phyloP scores from a whole-genome alignment of 2,888 invertebrate genomes.

The Erebia ligea region DNA sequence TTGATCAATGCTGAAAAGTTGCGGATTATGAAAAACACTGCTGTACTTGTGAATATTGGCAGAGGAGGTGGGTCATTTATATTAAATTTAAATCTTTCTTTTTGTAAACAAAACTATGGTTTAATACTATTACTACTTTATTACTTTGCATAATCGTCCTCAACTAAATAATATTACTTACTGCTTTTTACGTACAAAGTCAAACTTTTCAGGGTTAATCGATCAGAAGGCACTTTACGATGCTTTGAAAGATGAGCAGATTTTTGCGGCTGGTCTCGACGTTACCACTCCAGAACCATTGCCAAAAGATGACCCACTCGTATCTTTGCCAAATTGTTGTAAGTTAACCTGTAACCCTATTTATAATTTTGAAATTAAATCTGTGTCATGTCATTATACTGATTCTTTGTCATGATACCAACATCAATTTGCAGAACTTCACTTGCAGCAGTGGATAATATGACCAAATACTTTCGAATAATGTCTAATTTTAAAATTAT shows the following conservation, averaged over 20 bases:
- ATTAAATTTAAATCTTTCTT: not conserved
- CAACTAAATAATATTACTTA: no score
- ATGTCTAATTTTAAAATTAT: not conserved
- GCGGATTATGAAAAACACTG: constrained; percentile 88
- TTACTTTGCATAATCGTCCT: no score
- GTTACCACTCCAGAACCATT: constrained; percentile 95
- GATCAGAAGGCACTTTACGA: constrained; percentile 90
- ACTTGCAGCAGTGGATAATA: not conserved
- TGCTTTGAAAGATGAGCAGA: constrained; percentile 88
- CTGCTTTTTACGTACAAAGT: not conserved
- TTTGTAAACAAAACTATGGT: no score
- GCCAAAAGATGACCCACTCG: constrained; percentile 88
- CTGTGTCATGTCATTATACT: not conserved
- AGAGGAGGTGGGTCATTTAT: constrained; percentile 82
- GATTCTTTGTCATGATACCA: not conserved
- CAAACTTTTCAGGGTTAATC: constrained; percentile 77
- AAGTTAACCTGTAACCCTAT: constrained; percentile 52
- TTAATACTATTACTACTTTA: no score
- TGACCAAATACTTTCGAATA: not conserved
- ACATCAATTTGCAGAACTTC: not conserved
- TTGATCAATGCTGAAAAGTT: constrained; percentile 88
- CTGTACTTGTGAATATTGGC: constrained; percentile 90
- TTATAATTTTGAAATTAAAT: not conserved
- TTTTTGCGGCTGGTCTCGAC: constrained; percentile 95
- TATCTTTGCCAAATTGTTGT: constrained; percentile 92